These are phyloP conservation scores for Hypselothyrea guttata DNA, from an alignment of 2,888 invertebrate species.

Conservation along the genomic window DNA sequence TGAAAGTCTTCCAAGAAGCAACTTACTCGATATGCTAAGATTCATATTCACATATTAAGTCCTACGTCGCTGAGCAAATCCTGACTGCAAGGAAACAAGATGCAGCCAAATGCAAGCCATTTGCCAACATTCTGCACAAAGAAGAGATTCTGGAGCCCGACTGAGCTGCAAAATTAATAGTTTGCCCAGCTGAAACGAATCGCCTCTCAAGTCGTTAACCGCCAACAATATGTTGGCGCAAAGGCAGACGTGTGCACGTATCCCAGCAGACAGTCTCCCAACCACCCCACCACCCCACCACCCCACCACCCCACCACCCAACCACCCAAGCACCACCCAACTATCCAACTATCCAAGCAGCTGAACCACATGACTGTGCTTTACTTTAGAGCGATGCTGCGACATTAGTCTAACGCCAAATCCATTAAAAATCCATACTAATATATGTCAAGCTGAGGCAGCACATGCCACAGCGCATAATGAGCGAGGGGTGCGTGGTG, in stretches of 20 bases:
- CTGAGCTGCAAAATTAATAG: conserved; percentile 76
- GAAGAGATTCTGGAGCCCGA: neutral
- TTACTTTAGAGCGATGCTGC: conserved; percentile 41
- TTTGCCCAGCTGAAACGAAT: conserved; percentile 80
- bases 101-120: too few relatives aligned
- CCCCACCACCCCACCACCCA: conserved; percentile 16
- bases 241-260: conserved; percentile 7
- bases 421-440: conserved; percentile 76
- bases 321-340: neutral
- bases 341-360: neutral
- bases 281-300: conserved; percentile 5
- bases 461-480: conserved; percentile 67
- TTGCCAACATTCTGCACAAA: too few relatives aligned
- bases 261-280: neutral
- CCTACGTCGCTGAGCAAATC: too few relatives aligned
- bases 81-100: too few relatives aligned
- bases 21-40: too few relatives aligned
- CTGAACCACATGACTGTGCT: conserved; percentile 26
- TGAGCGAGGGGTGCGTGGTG: conserved; percentile 56
- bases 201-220: conserved; percentile 77
- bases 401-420: conserved; percentile 69
- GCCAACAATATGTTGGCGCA: conserved; percentile 78
- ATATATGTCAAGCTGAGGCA: conserved; percentile 66
- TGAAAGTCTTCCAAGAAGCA: too few relatives aligned
- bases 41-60: too few relatives aligned